phyloP scores from a whole-genome alignment of 2,888 invertebrate species.

The Athrips mouffetella region DNA sequence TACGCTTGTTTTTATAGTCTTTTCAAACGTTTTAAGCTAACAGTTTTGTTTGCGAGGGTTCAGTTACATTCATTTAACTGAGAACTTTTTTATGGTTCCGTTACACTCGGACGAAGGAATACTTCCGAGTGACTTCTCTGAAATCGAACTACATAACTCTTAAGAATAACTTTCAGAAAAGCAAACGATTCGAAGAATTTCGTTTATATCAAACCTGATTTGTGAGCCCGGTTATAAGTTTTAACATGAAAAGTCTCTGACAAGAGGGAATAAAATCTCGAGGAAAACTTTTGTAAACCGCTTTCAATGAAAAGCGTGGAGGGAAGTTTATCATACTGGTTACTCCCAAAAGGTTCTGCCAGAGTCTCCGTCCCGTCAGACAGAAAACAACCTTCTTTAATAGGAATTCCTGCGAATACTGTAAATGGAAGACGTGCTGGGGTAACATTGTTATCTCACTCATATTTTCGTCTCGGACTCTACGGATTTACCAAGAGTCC shows the following conservation, averaged over 20 bases:
- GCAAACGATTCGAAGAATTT: background rate
- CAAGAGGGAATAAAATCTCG: background rate
- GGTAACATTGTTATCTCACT: constrained; percentile 55
- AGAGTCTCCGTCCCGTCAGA: constrained; percentile 37
- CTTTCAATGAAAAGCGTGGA: background rate
- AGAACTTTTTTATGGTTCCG: constrained; percentile 5
- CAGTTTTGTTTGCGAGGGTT: constrained; percentile 49
- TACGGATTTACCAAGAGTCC: constrained; percentile 56
- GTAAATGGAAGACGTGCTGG: constrained; percentile 72
- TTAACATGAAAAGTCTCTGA: background rate
- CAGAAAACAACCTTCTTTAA: constrained; percentile 66
- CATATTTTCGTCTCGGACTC: constrained; percentile 62
- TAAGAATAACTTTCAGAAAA: background rate
- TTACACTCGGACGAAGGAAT: background rate
- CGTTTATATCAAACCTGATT: background rate
- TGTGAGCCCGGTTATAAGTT: background rate
- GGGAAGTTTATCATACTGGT: constrained; percentile 3
- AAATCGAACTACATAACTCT: background rate
- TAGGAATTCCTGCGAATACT: constrained; percentile 65
- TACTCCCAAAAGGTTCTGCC: constrained; percentile 7
- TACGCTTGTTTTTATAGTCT: constrained; percentile 55
- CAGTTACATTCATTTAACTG: constrained; percentile 62
- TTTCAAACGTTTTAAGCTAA: constrained; percentile 54
- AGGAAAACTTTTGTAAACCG: background rate
- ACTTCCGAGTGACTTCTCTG: background rate